These are phyloP conservation scores for Epinephelus awoara DNA, from an alignment of 2,797 vertebrate genomes.

Conservation along the genomic window DNA sequence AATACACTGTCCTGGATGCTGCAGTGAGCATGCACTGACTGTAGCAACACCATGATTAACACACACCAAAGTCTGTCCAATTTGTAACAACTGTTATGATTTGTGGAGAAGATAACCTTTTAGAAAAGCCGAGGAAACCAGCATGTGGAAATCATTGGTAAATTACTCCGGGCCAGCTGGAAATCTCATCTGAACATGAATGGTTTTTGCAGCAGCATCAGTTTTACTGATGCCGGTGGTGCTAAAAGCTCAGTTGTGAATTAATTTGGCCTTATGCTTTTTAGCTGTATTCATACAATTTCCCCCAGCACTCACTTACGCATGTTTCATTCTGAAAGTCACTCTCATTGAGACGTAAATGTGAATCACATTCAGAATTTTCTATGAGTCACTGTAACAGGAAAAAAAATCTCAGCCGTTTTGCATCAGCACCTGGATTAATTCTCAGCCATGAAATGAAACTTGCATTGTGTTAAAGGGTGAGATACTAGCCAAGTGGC, in stretches of 20 bases:
- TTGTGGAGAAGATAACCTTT: conserved; percentile 52
- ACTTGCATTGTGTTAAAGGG: conserved; percentile 34
- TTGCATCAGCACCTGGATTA: no score
- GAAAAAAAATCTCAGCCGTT: conserved; percentile 23
- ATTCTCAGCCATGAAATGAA: conserved; percentile 61
- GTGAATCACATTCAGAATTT: conserved; percentile 33
- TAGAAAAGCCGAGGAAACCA: conserved; percentile 35
- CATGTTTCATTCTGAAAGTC: conserved; percentile 30
- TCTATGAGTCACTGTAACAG: conserved; percentile 14
- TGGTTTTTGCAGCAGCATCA: conserved; percentile 27
- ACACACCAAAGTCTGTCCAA: background rate
- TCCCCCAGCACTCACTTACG: conserved; percentile 23
- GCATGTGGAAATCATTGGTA: conserved; percentile 33
- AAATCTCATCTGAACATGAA: conserved; percentile 51
- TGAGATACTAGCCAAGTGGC: conserved; percentile 30
- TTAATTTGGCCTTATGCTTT: conserved; percentile 34
- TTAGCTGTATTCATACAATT: conserved; percentile 18
- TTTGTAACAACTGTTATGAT: conserved; percentile 33
- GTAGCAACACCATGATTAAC: conserved; percentile 20
- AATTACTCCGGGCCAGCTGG: conserved; percentile 20
- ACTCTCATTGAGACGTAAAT: conserved; percentile 50
- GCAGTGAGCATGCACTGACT: background rate
- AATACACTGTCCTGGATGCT: background rate
- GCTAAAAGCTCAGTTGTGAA: conserved; percentile 46
- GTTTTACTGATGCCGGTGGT: conserved; percentile 18